phyloP scores from a whole-genome alignment of 2,113 vertebrate species.

The Phocoena phocoena region DNA sequence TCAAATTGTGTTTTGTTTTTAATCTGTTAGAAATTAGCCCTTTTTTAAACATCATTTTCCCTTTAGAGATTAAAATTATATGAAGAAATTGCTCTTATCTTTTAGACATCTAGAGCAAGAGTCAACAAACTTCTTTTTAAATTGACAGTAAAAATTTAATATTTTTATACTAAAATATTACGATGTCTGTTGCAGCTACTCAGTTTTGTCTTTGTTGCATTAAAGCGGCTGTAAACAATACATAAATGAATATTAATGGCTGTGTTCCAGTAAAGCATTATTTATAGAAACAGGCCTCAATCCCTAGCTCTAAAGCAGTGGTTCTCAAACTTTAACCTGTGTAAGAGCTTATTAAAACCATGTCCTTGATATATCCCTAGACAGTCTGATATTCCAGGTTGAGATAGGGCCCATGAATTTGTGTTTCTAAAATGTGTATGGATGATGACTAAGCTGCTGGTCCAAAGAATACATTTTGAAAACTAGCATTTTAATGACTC shows the following conservation, averaged over 20 bases:
- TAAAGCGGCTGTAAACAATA: background rate
- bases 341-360: background rate
- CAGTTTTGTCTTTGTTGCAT: background rate
- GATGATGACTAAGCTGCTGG: background rate
- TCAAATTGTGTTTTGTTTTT: background rate
- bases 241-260: background rate
- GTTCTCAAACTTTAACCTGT: background rate
- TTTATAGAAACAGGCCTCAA: background rate
- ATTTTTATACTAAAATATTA: background rate
- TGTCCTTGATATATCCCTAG: background rate
- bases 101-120: background rate
- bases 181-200: background rate
- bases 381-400: background rate
- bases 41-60: background rate
- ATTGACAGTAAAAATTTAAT: background rate
- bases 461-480: background rate
- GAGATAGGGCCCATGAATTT: background rate
- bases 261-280: background rate
- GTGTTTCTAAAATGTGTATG: background rate
- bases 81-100: background rate
- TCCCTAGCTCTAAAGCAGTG: background rate
- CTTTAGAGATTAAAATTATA: background rate
- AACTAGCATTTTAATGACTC: background rate
- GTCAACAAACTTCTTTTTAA: background rate
- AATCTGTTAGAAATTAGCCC: background rate